These are phyloP conservation scores for Tromatobia lineatoria DNA, from an alignment of 2,888 invertebrate genomes.

Conservation along the genomic window DNA sequence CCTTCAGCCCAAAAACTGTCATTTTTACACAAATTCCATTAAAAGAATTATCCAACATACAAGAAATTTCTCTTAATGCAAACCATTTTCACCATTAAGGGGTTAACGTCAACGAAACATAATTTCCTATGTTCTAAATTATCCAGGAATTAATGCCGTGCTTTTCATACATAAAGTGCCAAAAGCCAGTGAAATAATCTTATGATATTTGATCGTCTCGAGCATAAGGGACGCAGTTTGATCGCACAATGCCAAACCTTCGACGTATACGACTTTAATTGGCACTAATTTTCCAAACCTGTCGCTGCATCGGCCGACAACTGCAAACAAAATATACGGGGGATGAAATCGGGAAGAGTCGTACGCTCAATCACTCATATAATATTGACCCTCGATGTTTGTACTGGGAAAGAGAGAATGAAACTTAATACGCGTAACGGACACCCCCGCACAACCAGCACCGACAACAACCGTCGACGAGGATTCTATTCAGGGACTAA, in stretches of 20 bases:
- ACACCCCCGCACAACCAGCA: conserved; percentile 65
- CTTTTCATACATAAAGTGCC: background rate
- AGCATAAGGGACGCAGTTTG: background rate
- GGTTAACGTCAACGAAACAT: no score
- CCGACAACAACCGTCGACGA: conserved; percentile 74
- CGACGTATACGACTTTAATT: conserved; percentile 78
- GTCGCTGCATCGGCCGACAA: conserved; percentile 74
- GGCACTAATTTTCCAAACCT: conserved; percentile 82
- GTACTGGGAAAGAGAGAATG: conserved; percentile 76
- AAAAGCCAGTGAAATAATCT: background rate
- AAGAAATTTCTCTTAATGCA: no score
- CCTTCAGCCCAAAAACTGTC: no score
- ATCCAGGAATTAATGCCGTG: no score
- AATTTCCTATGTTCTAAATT: no score
- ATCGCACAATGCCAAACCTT: background rate
- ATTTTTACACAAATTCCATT: no score
- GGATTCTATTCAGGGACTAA: conserved; percentile 76
- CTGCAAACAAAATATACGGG: conserved; percentile 81
- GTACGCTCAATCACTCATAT: conserved; percentile 80
- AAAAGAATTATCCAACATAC: no score
- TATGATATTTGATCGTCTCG: background rate
- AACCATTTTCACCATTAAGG: no score
- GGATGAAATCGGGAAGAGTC: conserved; percentile 63
- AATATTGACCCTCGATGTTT: conserved; percentile 82
- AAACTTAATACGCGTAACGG: conserved; percentile 80